phyloP scores from a whole-genome alignment of 1,140 invertebrate species.

The Mya arenaria region DNA sequence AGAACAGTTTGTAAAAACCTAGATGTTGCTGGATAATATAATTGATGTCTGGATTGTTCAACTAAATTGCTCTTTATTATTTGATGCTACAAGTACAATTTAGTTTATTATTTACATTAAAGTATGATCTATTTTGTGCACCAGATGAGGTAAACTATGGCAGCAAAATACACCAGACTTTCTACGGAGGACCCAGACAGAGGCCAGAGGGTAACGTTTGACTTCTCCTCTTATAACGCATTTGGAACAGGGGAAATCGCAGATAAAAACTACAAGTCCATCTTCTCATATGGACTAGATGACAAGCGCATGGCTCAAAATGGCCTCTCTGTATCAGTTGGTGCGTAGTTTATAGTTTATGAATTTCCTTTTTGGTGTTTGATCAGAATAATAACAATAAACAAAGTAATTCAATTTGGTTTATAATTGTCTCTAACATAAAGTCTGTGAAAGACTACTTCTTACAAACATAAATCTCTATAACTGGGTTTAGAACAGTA shows the following conservation, averaged over 20 bases:
- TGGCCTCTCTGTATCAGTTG: background rate
- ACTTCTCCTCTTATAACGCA: conserved; percentile 10
- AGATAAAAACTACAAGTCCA: conserved; percentile 20
- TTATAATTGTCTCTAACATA: no score
- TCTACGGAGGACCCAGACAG: conserved; percentile 24
- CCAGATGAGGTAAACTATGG: no score
- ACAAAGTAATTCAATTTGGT: background rate
- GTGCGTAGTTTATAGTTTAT: background rate
- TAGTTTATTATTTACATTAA: no score
- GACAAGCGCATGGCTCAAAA: background rate
- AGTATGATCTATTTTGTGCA: no score
- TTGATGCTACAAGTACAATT: no score
- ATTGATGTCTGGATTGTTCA: no score
- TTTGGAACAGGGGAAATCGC: background rate
- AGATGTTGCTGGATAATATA: no score
- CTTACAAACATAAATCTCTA: background rate
- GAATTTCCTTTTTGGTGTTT: background rate
- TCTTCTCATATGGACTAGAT: conserved; percentile 3
- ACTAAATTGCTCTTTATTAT: no score
- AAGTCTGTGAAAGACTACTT: background rate
- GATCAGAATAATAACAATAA: background rate
- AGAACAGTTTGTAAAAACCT: no score
- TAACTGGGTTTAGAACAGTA: background rate
- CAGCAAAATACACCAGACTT: conserved; percentile 28
- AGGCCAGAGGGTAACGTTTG: conserved; percentile 15